phyloP scores from a whole-genome alignment of 1,140 invertebrate genomes.

The Lineus longissimus region DNA sequence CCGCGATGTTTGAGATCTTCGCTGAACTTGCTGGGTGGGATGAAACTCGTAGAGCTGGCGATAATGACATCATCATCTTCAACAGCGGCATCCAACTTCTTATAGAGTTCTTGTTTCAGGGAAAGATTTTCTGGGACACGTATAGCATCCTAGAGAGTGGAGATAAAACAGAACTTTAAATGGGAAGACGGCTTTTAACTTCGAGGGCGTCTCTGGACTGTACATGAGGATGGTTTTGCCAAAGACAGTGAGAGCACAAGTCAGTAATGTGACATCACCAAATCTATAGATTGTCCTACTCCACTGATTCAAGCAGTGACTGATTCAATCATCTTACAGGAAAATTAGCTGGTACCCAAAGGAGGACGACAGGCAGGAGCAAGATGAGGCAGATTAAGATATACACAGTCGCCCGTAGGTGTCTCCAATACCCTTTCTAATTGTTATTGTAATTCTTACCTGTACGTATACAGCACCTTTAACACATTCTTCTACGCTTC shows the following conservation, averaged over 20 bases:
- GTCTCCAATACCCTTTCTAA: too few species aligned
- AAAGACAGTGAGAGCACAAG: too few species aligned
- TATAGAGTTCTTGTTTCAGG: constrained; percentile 77
- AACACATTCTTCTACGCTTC: constrained; percentile 41
- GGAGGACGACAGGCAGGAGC: too few species aligned
- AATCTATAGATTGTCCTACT: too few species aligned
- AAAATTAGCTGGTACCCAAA: too few species aligned
- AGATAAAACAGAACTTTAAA: not conserved
- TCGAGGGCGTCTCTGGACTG: not conserved
- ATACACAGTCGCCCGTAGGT: too few species aligned
- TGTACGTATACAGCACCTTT: constrained; percentile 56
- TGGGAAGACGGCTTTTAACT: not conserved
- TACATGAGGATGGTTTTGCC: too few species aligned
- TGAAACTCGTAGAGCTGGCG: constrained; percentile 88
- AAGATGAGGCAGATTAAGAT: too few species aligned
- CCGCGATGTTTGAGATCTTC: constrained; percentile 72
- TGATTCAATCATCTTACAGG: too few species aligned
- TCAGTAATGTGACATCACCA: too few species aligned
- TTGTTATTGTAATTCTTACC: constrained; percentile 15
- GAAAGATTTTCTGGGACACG: constrained; percentile 82
- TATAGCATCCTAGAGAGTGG: not conserved
- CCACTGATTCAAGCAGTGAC: too few species aligned
- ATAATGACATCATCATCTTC: constrained; percentile 60
- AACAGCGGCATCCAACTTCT: constrained; percentile 70
- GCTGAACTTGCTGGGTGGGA: constrained; percentile 77